Percentiles rank a stretch among this genome's conserved stretches.
phyloP scores from a whole-genome alignment of 2,888 invertebrate species.

The Xestobium rufovillosum region DNA sequence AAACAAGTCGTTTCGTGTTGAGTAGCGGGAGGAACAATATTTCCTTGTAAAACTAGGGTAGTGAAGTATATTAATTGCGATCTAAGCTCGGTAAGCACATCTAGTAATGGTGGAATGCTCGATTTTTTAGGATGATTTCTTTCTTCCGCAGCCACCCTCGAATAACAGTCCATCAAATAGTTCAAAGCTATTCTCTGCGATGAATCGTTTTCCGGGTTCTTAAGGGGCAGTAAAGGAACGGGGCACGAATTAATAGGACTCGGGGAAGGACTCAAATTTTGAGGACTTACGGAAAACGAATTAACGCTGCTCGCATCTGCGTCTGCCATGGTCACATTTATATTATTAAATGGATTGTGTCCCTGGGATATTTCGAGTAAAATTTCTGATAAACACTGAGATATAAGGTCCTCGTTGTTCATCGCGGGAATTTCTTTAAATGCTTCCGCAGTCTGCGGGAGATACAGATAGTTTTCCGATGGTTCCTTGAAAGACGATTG shows the following conservation, averaged over 20 bases:
- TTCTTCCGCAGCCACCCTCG: constrained; percentile 65
- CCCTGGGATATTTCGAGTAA: constrained; percentile 40
- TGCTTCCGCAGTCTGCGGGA: constrained; percentile 43
- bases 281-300: constrained; percentile 40
- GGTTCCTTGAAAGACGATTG: constrained; percentile 60
- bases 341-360: constrained; percentile 37
- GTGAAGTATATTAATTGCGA: constrained; percentile 51
- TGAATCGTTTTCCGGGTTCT: constrained; percentile 20
- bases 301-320: constrained; percentile 40
- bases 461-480: constrained; percentile 42
- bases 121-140: constrained; percentile 69
- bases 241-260: constrained; percentile 35
- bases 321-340: constrained; percentile 25
- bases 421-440: constrained; percentile 46
- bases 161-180: constrained; percentile 59
- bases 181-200: constrained; percentile 32
- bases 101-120: constrained; percentile 65
- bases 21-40: constrained; percentile 42
- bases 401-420: constrained; percentile 51
- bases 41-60: constrained; percentile 40
- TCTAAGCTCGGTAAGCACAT: constrained; percentile 52
- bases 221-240: constrained; percentile 33
- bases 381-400: constrained; percentile 49
- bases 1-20: constrained; percentile 54
- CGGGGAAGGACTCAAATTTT: constrained; percentile 39